A percentile compares a stretch with the other conserved stretches of the same genome.
Conservation (phyloP, 2,888 invertebrate genomes). For the Clepsis dumicolana region DNA sequence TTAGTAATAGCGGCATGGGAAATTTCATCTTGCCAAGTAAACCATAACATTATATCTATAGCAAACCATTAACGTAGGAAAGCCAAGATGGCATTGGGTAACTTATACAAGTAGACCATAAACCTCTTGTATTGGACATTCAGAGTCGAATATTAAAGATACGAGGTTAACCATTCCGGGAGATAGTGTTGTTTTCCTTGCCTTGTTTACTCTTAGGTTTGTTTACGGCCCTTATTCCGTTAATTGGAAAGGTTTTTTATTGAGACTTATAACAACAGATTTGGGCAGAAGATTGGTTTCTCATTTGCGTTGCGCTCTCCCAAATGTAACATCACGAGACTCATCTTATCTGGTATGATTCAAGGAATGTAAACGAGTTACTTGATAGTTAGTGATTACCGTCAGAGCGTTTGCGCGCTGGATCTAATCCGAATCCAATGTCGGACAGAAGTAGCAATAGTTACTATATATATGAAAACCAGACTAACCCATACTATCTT, state of each 20-base stretch:
- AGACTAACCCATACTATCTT: too few species aligned
- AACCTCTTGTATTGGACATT: constrained; percentile 23
- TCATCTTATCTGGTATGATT: too few species aligned
- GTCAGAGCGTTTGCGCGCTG: too few species aligned
- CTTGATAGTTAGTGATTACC: too few species aligned
- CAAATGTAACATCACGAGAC: too few species aligned
- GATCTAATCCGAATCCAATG: too few species aligned
- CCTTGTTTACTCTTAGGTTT: constrained; percentile 10
- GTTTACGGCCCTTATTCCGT: neutral
- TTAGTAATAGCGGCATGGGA: constrained; percentile 13
- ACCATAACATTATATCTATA: constrained; percentile 3
- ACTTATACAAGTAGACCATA: constrained; percentile 21
- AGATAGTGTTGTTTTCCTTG: constrained; percentile 24
- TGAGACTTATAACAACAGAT: neutral
- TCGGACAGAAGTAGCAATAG: too few species aligned
- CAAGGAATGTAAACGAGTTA: too few species aligned
- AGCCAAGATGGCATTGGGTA: constrained; percentile 21
- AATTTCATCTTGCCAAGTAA: constrained; percentile 25
- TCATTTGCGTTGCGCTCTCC: neutral
- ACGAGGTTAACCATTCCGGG: neutral
- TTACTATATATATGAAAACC: too few species aligned
- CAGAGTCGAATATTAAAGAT: constrained; percentile 28
- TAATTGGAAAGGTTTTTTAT: neutral
- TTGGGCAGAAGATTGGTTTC: neutral
- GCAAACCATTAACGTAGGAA: constrained; percentile 4